Evolutionary conservation across 1,140 invertebrate genomes (phyloP).

Genomic region (Mycetomoellerius zeteki): DNA sequence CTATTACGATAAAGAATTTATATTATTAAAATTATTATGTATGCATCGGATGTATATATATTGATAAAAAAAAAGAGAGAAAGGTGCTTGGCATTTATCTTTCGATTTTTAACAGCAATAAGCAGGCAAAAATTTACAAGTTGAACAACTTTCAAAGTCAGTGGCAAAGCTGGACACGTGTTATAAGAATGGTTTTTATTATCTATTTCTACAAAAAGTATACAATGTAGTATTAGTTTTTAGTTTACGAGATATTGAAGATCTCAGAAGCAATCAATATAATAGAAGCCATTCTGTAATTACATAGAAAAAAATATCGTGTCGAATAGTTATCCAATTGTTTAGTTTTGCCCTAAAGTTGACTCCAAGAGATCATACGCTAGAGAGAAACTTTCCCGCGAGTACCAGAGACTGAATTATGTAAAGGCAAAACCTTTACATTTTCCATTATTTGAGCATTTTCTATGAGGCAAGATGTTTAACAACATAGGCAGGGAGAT

Average conservation of each 20-base stretch:
- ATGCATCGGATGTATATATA: slow-evolving; percentile 37
- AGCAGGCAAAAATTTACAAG: slow-evolving; percentile 27
- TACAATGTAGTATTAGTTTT: slow-evolving; percentile 35
- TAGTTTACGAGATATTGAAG: slow-evolving; percentile 54
- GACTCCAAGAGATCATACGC: slow-evolving; percentile 46
- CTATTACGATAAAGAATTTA: slow-evolving; percentile 32
- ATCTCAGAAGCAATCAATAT: slow-evolving; percentile 55
- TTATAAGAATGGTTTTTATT: slow-evolving; percentile 66
- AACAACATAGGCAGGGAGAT: slow-evolving; percentile 65
- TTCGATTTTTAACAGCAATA: slow-evolving; percentile 41
- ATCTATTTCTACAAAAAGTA: slow-evolving; percentile 52
- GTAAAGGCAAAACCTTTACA: slow-evolving; percentile 72
- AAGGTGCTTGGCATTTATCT: slow-evolving; percentile 16
- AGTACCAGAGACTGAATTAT: slow-evolving; percentile 73
- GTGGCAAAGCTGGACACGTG: slow-evolving; percentile 59
- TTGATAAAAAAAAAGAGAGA: slow-evolving; percentile 7
- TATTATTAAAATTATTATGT: slow-evolving; percentile 42
- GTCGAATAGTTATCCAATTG: slow-evolving; percentile 46
- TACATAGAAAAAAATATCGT: slow-evolving; percentile 11
- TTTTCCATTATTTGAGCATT: slow-evolving; percentile 75
- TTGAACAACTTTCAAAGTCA: slow-evolving; percentile 62
- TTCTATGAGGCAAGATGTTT: slow-evolving; percentile 66
- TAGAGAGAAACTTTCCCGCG: slow-evolving; percentile 47
- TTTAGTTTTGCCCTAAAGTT: slow-evolving; percentile 63
- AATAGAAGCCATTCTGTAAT: slow-evolving; percentile 55